phyloP scores from a whole-genome alignment of 2,797 vertebrate species.

The Loriculus beryllinus region DNA sequence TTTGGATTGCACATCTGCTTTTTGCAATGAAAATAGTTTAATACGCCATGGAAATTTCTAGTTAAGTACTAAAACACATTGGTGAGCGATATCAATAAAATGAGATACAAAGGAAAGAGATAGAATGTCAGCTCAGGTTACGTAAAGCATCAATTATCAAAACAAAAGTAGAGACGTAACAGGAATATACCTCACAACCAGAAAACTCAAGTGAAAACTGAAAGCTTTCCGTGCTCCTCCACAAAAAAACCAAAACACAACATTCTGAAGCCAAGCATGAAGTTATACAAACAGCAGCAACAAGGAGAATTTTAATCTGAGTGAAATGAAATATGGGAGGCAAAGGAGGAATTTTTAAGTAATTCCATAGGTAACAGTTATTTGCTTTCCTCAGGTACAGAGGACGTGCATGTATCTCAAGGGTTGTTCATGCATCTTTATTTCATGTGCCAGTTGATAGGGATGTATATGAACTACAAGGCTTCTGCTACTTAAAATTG shows the following conservation, averaged over 20 bases:
- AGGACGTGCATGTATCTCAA: accelerated
- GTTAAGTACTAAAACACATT: neutral
- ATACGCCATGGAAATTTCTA: neutral
- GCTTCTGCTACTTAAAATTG: neutral
- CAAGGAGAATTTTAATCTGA: neutral
- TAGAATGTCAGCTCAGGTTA: neutral
- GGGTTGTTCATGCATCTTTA: neutral
- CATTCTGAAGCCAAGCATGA: neutral
- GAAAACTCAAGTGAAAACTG: neutral
- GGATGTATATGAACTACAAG: neutral
- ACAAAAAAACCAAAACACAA: neutral
- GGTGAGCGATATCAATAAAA: neutral
- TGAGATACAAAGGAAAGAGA: neutral
- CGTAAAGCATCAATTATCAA: neutral
- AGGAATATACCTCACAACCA: neutral
- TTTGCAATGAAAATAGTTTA: neutral
- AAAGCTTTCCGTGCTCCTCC: neutral
- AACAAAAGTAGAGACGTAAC: neutral
- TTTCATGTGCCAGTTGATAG: neutral
- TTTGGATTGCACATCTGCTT: neutral
- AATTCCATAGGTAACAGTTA: neutral
- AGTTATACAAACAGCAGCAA: neutral
- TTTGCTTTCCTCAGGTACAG: neutral
- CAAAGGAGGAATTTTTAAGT: neutral
- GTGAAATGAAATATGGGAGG: neutral